phyloP scores from a whole-genome alignment of 2,888 invertebrate species.

The Mechanitis mazaeus region DNA sequence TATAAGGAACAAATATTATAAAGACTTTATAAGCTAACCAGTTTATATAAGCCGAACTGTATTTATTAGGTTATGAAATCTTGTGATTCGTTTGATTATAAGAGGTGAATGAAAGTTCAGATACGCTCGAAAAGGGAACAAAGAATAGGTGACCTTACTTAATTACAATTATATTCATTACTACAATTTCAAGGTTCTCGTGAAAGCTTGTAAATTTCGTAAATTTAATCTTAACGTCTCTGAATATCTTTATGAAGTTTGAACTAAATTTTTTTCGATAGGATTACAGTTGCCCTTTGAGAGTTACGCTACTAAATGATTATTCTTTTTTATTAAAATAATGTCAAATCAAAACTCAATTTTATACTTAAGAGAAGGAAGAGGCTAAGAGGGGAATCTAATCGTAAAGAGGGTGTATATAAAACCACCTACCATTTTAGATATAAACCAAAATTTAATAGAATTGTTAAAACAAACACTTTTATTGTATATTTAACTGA shows the following conservation, averaged over 20 bases:
- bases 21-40: neutral
- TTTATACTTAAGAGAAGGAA: neutral
- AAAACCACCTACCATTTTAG: neutral
- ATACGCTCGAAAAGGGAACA: neutral
- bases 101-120: neutral
- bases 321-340: neutral
- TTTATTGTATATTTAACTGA: neutral
- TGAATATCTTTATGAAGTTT: neutral
- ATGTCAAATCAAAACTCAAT: neutral
- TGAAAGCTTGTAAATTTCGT: neutral
- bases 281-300: neutral
- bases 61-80: constrained; percentile 1
- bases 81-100: neutral
- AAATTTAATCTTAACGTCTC: neutral
- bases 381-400: neutral
- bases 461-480: neutral
- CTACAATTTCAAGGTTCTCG: constrained; percentile 1
- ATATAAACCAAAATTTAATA: constrained; percentile 1
- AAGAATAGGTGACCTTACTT: neutral
- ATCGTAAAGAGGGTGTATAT: neutral
- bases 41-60: constrained; percentile 3
- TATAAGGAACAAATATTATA: neutral
- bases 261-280: neutral
- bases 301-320: neutral
- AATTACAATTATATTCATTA: too few species aligned